Conservation (phyloP, 2,888 invertebrate genomes). For the Euspilapteryx auroguttella region DNA sequence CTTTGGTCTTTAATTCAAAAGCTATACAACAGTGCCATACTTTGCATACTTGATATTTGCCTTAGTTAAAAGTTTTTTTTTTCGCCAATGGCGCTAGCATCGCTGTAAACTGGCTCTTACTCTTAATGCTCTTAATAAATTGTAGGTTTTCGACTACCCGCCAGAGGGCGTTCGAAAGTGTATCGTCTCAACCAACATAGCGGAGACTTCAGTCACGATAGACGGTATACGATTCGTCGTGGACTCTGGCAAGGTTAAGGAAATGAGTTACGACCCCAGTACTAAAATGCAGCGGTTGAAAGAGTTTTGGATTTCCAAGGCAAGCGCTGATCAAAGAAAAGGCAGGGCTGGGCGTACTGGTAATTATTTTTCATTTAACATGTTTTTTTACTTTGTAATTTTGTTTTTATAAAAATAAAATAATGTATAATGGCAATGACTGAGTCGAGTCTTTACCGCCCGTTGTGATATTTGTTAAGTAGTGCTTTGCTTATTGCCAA, state of each 20-base stretch:
- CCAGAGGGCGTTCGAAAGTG: conserved; percentile 95
- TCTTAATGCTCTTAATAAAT: conserved; percentile 6
- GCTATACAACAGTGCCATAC: too few relatives aligned
- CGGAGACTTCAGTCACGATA: conserved; percentile 98
- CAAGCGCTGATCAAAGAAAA: conserved; percentile 95
- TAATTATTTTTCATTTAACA: too few relatives aligned
- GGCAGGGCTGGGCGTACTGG: conserved; percentile 92
- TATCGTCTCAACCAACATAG: conserved; percentile 97
- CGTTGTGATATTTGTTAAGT: too few relatives aligned
- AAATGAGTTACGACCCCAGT: conserved; percentile 93
- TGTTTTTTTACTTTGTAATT: too few relatives aligned
- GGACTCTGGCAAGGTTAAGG: conserved; percentile 96
- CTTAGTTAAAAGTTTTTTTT: too few relatives aligned
- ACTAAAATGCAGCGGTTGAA: conserved; percentile 89
- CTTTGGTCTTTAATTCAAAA: too few relatives aligned
- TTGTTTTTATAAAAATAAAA: too few relatives aligned
- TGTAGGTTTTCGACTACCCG: conserved; percentile 87
- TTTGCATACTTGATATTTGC: too few relatives aligned
- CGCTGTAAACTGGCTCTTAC: conserved; percentile 1
- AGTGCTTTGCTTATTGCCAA: too few relatives aligned
- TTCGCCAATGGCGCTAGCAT: too few relatives aligned
- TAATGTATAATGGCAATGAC: too few relatives aligned
- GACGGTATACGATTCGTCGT: conserved; percentile 97
- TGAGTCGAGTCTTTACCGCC: too few relatives aligned
- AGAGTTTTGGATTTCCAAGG: conserved; percentile 97